Conservation (phyloP, 2,797 vertebrate species). For the Salarias fasciatus region DNA sequence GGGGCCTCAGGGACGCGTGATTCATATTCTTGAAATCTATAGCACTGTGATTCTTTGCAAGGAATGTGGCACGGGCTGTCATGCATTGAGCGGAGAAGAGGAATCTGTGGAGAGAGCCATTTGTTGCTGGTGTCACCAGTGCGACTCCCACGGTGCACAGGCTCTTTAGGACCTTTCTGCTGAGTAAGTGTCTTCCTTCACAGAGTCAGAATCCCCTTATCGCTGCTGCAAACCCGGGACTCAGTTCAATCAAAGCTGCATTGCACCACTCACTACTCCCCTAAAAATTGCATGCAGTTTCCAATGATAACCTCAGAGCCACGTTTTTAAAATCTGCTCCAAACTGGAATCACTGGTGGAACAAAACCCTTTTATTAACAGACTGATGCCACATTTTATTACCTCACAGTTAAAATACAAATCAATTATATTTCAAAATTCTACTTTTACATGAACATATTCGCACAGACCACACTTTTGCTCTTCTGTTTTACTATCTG, state of each 20-base stretch:
- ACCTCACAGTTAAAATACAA: not conserved
- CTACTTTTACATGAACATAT: not conserved
- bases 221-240: conserved; percentile 64
- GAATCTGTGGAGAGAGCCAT: conserved; percentile 45
- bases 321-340: not conserved
- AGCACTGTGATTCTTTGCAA: conserved; percentile 26
- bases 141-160: conserved; percentile 49
- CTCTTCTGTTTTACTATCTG: not conserved
- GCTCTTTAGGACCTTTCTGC: conserved; percentile 69
- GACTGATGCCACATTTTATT: not conserved
- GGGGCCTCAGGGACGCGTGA: not conserved
- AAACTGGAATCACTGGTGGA: not conserved
- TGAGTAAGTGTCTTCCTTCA: conserved; percentile 66
- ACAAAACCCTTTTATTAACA: too few species aligned
- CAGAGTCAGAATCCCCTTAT: conserved; percentile 56
- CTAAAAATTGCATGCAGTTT: conserved; percentile 17
- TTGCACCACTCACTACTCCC: conserved; percentile 71
- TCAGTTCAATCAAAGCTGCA: conserved; percentile 76
- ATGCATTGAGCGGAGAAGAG: conserved; percentile 40
- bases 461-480: too few species aligned
- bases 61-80: conserved; percentile 1
- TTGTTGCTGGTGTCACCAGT: conserved; percentile 45
- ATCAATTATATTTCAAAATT: not conserved
- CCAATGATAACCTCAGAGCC: conserved; percentile 5
- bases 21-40: conserved; percentile 1